Base-by-base conservation (phyloP, 2,113 vertebrate species). In the Mixornis gularis region DNA sequence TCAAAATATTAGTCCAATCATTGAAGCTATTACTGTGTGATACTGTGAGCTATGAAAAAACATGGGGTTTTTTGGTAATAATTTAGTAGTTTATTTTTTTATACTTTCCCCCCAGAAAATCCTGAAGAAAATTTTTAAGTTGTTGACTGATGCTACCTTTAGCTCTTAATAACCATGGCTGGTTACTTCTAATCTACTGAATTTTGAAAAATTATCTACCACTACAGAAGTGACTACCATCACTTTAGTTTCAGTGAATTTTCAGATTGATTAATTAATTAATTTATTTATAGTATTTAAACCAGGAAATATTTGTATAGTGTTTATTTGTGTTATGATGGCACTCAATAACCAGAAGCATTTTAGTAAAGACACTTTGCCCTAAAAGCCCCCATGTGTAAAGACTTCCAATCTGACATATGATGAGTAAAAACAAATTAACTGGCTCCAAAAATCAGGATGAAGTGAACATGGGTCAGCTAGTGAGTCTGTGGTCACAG, bases 361-460 rank as follows among this genome's bases (percentile, higher is more conserved):
- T 13, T 93, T 79, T 72, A n/a, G 62, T 83, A 8, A 19, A 41
- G 32, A 27, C 15, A 22, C 10, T 65, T 15, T 72, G 19, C 27
- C 24, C 32, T 10, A 12, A 72, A 56, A 72, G 8, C 1, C 4
- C 3, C 2, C 1, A 1, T 0, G 0, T 43, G 11, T 74, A 44
- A 79, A 80, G 46, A 11, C 21, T 87, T 89, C 18, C 4, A 34
- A 0, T 77, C 13, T 44, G 53, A 82, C 34, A 34, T 60, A 15
- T 73, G 22, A 49, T 72, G 58, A n/a, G 5, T 79, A 24, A 77
- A 79, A 85, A 4, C 17, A 80, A 46, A 22, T 43, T 4, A 40
- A 12, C 5, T 69, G 34, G 26, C 43, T 66, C n/a, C 19, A 49
- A 49, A 91, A 83, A 41, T 34, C 46, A 63, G 29, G 70, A 43